Evolutionary conservation across 1,140 invertebrate genomes (phyloP).

Genomic region (Copidosoma floridanum): DNA sequence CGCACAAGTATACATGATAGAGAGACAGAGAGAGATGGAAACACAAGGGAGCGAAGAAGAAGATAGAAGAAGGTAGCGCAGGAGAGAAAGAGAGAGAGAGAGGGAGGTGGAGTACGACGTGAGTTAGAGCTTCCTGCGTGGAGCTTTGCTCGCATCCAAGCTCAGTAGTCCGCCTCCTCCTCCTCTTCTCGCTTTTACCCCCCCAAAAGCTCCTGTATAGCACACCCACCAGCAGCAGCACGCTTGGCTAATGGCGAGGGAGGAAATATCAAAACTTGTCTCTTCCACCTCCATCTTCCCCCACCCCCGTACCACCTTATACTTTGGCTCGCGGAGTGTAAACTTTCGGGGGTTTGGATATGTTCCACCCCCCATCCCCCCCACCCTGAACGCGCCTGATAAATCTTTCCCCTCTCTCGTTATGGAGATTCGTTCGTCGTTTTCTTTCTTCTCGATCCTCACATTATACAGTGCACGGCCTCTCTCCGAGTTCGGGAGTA

Average conservation of each 20-base stretch:
- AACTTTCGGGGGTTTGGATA: background rate
- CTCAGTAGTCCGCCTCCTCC: too few relatives aligned
- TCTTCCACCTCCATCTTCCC: constrained; percentile 22
- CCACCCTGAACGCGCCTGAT: too few relatives aligned
- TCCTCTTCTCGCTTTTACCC: background rate
- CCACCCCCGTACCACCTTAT: too few relatives aligned
- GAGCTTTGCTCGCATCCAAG: constrained; percentile 42
- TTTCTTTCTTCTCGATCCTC: too few relatives aligned
- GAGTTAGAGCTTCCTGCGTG: constrained; percentile 50
- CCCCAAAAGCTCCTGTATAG: too few relatives aligned
- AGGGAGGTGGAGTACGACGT: constrained; percentile 24
- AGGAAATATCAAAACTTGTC: constrained; percentile 44
- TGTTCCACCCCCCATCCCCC: too few relatives aligned
- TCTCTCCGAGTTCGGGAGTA: too few relatives aligned
- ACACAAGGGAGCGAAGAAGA: background rate
- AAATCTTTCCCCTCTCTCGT: background rate
- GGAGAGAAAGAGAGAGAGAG: background rate
- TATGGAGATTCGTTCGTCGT: too few relatives aligned
- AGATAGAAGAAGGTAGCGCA: background rate
- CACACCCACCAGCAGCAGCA: background rate
- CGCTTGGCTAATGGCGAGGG: constrained; percentile 38
- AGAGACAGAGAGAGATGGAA: background rate
- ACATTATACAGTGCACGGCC: too few relatives aligned
- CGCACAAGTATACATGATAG: background rate
- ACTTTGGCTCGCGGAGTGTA: background rate